phyloP scores from a whole-genome alignment of 1,140 invertebrate genomes.

The Bombus sibiricus region DNA sequence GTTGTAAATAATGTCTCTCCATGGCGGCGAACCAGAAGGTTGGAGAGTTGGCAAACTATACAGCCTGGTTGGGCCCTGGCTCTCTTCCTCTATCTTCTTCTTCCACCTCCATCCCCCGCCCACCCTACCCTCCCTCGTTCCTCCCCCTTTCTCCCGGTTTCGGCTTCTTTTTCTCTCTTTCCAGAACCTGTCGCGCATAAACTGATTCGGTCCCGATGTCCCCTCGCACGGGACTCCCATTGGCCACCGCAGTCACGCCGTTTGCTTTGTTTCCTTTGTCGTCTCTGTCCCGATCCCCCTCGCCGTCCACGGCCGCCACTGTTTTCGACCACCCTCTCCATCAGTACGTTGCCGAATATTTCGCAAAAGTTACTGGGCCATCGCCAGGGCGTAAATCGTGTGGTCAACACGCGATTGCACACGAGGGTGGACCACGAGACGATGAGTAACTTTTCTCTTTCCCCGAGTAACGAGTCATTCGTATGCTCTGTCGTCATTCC shows the following conservation, averaged over 20 bases:
- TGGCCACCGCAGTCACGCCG: constrained; percentile 71
- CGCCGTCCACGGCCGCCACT: background rate
- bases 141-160: constrained; percentile 26
- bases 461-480: constrained; percentile 52
- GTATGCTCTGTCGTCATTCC: constrained; percentile 9
- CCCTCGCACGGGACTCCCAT: constrained; percentile 69
- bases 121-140: background rate
- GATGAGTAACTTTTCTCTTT: constrained; percentile 1
- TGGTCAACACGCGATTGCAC: background rate
- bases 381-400: constrained; percentile 18
- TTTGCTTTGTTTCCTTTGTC: constrained; percentile 66
- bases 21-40: constrained; percentile 74
- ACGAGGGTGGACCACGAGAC: background rate
- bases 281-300: constrained; percentile 13
- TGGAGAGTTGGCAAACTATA: constrained; percentile 71
- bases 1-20: constrained; percentile 81
- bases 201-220: constrained; percentile 78
- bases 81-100: constrained; percentile 53
- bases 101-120: constrained; percentile 16
- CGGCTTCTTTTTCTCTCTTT: constrained; percentile 60
- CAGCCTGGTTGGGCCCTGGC: constrained; percentile 71
- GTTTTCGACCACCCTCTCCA: constrained; percentile 35
- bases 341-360: constrained; percentile 55
- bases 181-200: constrained; percentile 79
- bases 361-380: constrained; percentile 55